Percentiles rank a stretch among this genome's conserved stretches.
These are phyloP conservation scores for Eutolmus rufibarbis DNA, from an alignment of 2,888 invertebrate species.

Conservation along the genomic window DNA sequence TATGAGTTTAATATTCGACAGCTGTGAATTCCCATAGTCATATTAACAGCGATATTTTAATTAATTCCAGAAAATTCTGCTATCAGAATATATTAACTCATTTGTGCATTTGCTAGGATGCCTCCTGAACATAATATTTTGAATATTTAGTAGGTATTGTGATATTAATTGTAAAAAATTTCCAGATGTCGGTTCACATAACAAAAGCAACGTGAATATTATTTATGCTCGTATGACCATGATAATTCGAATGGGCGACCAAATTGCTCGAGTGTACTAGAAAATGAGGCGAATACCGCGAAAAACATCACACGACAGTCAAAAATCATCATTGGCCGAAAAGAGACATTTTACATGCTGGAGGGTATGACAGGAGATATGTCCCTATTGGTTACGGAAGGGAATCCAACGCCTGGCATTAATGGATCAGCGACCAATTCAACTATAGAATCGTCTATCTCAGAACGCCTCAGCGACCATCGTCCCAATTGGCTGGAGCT, in stretches of 20 bases:
- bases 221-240: background rate
- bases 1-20: background rate
- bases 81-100: background rate
- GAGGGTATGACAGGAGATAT: constrained; percentile 46
- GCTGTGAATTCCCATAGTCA: background rate
- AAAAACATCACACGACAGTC: background rate
- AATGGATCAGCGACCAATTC: constrained; percentile 25
- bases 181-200: background rate
- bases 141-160: background rate
- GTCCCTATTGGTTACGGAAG: constrained; percentile 43
- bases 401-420: constrained; percentile 24
- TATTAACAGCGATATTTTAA: background rate
- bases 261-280: background rate
- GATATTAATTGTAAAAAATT: background rate
- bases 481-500: constrained; percentile 65
- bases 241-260: constrained; percentile 3
- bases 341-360: background rate
- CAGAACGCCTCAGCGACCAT: constrained; percentile 42
- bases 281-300: constrained; percentile 12
- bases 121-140: background rate
- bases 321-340: background rate
- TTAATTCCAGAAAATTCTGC: background rate
- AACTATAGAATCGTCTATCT: constrained; percentile 41
- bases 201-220: background rate
- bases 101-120: background rate